Base-by-base conservation (phyloP, 2,113 vertebrate genomes). In the Vombatus ursinus region DNA sequence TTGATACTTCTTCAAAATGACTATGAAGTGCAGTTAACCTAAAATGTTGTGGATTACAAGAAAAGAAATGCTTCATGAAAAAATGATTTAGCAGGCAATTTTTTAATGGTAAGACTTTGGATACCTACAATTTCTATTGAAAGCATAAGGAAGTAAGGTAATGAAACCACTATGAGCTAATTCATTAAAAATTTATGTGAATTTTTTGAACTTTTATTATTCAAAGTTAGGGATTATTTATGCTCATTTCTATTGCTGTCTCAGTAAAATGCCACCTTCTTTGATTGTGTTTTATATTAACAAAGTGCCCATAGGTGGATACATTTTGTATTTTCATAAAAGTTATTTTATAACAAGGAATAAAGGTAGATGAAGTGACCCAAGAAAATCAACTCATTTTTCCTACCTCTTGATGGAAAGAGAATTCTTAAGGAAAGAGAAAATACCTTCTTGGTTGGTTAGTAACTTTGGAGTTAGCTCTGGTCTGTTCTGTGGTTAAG, bases 401-500 rank as follows among this genome's bases (percentile, higher is more conserved):
- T 84, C 37, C 92, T 93, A 50, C 44, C 91, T 92, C 96, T 97
- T 96, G 97, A 97, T 96, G 16, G 8, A 77, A 97, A 98, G 96
- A 95, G 97, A 98, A 98, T 97, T 97, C 94, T 95, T 98, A 97
- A 95, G 92, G 94, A 91, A 96, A 95, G 97, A 98, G 97, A 97
- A 97, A 77, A 93, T 97, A 90, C 47, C 91, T 98, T 96, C 96
- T 96, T 97, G 84, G 96, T 96, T 97, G 84, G 96, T 95, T 96
- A 98, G 96, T 96, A 98, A 92, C 50, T 22, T 0, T 93, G 95
- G 93, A 97, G 96, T 93, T 97, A 94, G 96, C 95, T 50, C 91
- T 97, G 90, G 93, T 97, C 96, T 98, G 95, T 97, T 95, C 97
- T 98, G 98, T 98, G 97, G 97, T 97, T 97, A 97, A 57, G 96